Base-by-base conservation (phyloP, 2,888 invertebrate species). In the Tachina grossa region DNA sequence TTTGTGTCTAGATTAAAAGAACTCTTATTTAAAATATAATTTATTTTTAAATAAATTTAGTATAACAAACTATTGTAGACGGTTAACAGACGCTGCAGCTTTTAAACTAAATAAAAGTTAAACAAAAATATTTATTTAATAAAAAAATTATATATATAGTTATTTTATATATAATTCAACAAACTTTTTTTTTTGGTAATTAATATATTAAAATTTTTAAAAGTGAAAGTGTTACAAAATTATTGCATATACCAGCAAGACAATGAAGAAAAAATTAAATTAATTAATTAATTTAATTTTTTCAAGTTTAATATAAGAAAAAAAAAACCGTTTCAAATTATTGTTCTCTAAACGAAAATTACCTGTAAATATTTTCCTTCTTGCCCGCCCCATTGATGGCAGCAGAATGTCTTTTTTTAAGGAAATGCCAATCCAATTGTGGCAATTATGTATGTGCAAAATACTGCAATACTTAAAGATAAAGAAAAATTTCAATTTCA, bases 371-470 rank as follows among this genome's bases (percentile, higher is more conserved):
- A n/a, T n/a, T 51, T 63, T 51, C n/a, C 61, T 16, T 53, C 39
- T 47, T 11, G 9, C 22, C 22, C 43, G 9, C 22, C 22, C 43
- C 8, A 39, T 16, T 69, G 61, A 31, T 63, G 59, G 16, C 41
- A 76, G 31, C 45, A 47, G 45, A 66, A 45, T 49, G 16, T 45
- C 43, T 71, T 41, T 49, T 31, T 63, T 39, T 47, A 80, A 71
- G 69, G 79, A 80, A 72, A 80, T 49, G 72, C 47, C 72, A 80
- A 72, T 80, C 41, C 19, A 57, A 51, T 53, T 41, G 41, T 19
- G 10, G 45, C 51, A 71, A 47, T 45, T 53, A 53, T 31, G 8
- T 53, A 53, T 31, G 8, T 59, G 22, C 41, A 11, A 68, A 77
- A 77, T 19, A 11, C 10, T 19, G 45, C 13, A 6, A 39, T 9